Percentiles rank a stretch among this genome's conserved stretches.
Evolutionary conservation across 2,888 invertebrate genomes (phyloP).

Genomic region (Operophtera brumata): DNA sequence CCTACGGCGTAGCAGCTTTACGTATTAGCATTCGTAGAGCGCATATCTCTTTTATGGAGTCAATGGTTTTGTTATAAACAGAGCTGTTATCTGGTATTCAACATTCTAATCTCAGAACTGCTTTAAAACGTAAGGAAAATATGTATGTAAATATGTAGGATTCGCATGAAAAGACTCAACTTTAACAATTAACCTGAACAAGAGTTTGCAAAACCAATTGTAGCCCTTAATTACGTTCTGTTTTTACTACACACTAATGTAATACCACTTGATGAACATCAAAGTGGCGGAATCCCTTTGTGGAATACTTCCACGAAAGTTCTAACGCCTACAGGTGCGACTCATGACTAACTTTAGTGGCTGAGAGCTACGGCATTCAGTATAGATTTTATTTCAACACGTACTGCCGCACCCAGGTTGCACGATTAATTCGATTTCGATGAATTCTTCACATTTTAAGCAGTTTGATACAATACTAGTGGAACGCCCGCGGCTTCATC

Average conservation of each 20-base stretch:
- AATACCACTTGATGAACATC: conserved; percentile 13
- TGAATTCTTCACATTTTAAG: too few species aligned
- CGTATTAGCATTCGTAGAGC: conserved; percentile 25
- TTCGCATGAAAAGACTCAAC: conserved; percentile 10
- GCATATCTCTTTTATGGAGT: conserved; percentile 10
- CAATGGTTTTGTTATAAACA: conserved; percentile 10
- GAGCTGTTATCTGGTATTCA: conserved; percentile 7
- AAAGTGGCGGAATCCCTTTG: conserved; percentile 8
- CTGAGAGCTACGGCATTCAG: too few species aligned
- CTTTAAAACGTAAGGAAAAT: conserved; percentile 31
- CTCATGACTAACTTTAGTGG: too few species aligned
- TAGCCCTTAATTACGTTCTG: conserved; percentile 16
- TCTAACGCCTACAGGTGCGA: too few species aligned
- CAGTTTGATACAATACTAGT: too few species aligned
- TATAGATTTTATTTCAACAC: not conserved
- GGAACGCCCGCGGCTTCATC: too few species aligned
- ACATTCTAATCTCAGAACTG: conserved; percentile 37
- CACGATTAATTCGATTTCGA: too few species aligned
- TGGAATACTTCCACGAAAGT: conserved; percentile 6
- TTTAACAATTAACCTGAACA: conserved; percentile 23
- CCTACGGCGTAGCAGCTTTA: conserved; percentile 34
- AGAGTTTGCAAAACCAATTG: conserved; percentile 13
- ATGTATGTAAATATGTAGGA: conserved; percentile 25
- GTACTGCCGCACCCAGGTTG: not conserved
- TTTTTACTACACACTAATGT: conserved; percentile 15